Evolutionary conservation across 2,113 vertebrate genomes (phyloP), one percentile per base, ranked within the genome.

Genomic region (Rousettus leschenaultii): DNA sequence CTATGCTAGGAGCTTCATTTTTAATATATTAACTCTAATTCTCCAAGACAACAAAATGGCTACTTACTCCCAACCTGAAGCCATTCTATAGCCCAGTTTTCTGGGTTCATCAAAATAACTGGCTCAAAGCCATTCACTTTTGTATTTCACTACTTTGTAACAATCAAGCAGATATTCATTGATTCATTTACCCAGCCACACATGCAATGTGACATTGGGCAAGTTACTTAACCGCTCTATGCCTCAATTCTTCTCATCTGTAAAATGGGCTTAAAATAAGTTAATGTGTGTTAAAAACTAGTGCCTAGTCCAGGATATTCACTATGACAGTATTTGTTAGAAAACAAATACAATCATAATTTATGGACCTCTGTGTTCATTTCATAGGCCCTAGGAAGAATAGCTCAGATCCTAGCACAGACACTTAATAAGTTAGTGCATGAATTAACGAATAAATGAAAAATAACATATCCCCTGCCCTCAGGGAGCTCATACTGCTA

Each of bases 321-420:
- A 70, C 21, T 89, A 55, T 70, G 63, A 79, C 92, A 92, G 2
- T 43, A 86, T 94, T 82, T 86, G 19, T 74, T 84, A 92, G 61
- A 92, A 97, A 94, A 86, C 51, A 95, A 95, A 91, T 48, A 84
- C 71, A 95, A 94, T 7, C 33, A 26, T 79, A 26, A 30, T 75
- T 68, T 68, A 48, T 73, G 51, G 59, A 59, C 38, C 40, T 86
- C 68, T 74, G 35, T 89, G n/a, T 30, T 95, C 40, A 35, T 84
- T 92, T 97, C 55, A 89, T 24, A 73, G 57, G 40, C 40, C 33
- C 48, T 8, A 89, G 74, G 75, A 95, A 93, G 45, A 95, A 84
- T 16, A 88, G 24, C 40, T 89, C 63, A 73, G 9, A 35, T 88
- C 61, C 45, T 74, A 68, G 12, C 91, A 91, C 28, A 88, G 30